These are phyloP conservation scores for Synaphobranchus kaupii DNA, from an alignment of 2,797 vertebrate species.

Conservation along the genomic window DNA sequence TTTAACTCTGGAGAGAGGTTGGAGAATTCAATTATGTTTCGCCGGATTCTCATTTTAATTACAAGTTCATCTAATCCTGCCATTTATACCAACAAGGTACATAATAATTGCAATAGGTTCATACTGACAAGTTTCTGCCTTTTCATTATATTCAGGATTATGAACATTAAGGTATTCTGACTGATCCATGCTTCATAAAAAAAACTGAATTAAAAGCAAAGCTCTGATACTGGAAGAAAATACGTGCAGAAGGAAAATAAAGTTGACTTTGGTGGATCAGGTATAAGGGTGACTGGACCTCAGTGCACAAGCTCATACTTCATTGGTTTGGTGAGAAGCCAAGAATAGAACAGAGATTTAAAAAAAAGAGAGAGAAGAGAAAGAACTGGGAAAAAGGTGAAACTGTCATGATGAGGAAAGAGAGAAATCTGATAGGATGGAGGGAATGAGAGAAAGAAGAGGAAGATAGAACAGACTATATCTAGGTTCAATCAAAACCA, in stretches of 20 bases:
- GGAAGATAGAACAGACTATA: not conserved
- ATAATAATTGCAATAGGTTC: not conserved
- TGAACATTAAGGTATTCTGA: not conserved
- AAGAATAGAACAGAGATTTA: conserved; percentile 16
- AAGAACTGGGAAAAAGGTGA: not conserved
- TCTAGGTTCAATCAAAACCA: not conserved
- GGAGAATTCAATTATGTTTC: not conserved
- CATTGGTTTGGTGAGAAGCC: not conserved
- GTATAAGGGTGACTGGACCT: too few relatives aligned
- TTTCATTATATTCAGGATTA: not conserved
- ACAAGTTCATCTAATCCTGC: not conserved
- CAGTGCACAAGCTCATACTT: not conserved
- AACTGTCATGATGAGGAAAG: not conserved
- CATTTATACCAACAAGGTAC: not conserved
- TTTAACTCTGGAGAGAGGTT: not conserved
- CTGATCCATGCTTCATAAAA: not conserved
- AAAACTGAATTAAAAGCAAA: not conserved
- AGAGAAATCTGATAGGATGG: not conserved
- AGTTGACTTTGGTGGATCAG: not conserved
- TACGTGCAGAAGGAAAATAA: not conserved
- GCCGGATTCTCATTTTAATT: not conserved
- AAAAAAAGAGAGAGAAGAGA: not conserved
- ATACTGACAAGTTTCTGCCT: not conserved
- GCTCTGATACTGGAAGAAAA: not conserved
- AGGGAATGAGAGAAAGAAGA: not conserved